phyloP scores from a whole-genome alignment of 2,888 invertebrate species.

The Drosophila atroscutellata region DNA sequence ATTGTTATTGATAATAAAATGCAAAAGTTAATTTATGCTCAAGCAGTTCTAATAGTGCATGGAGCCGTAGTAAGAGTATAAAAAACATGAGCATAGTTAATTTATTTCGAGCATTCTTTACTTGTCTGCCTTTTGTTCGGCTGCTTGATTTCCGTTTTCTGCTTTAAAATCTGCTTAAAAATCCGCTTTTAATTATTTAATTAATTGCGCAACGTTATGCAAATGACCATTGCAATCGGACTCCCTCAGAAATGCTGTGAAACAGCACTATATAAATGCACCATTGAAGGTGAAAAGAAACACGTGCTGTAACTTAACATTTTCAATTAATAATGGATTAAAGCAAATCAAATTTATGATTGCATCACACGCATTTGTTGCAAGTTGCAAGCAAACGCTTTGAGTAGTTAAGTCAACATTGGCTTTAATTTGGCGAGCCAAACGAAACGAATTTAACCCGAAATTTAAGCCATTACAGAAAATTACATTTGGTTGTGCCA shows the following conservation, averaged over 20 bases:
- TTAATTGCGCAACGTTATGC: conserved; percentile 70
- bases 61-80: conserved; percentile 14
- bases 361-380: conserved; percentile 4
- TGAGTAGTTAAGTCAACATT: not conserved
- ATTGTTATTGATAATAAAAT: not conserved
- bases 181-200: conserved; percentile 74
- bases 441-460: conserved; percentile 33
- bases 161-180: conserved; percentile 46
- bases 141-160: conserved; percentile 29
- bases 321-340: conserved; percentile 39
- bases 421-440: conserved; percentile 10
- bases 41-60: not conserved
- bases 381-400: conserved; percentile 2
- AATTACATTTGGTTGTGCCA: conserved; percentile 20
- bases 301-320: not conserved
- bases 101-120: conserved; percentile 53
- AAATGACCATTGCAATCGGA: conserved; percentile 39
- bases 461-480: conserved; percentile 38
- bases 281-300: not conserved
- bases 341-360: conserved; percentile 1
- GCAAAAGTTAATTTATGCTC: not conserved
- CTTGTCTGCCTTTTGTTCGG: conserved; percentile 41
- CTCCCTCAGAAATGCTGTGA: not conserved
- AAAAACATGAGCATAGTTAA: conserved; percentile 52
- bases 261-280: conserved; percentile 1